Conservation (phyloP, 1,140 invertebrate genomes). For the Eriocheir sinensis region DNA sequence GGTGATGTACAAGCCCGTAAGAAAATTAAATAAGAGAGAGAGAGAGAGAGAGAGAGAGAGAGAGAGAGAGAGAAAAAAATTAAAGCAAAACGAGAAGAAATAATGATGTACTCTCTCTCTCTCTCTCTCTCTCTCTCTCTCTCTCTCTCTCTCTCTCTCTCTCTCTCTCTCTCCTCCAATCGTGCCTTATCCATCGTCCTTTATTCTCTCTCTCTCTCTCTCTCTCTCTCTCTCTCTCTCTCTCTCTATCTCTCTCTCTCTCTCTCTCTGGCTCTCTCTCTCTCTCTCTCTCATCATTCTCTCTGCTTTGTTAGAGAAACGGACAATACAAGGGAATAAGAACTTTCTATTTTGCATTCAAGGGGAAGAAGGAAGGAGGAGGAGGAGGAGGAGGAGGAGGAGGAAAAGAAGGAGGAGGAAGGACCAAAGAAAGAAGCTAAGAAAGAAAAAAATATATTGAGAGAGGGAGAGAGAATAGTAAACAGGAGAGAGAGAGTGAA, state of each 20-base stretch:
- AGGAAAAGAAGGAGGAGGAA: not conserved
- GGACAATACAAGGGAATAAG: too few species aligned
- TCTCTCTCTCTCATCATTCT: too few species aligned
- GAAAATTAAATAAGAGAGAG: not conserved
- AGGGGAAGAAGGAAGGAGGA: not conserved
- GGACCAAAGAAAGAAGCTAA: not conserved
- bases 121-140: slow-evolving; percentile 48
- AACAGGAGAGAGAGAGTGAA: not conserved
- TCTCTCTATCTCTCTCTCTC: slow-evolving; percentile 7
- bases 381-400: not conserved
- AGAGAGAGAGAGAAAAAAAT: not conserved
- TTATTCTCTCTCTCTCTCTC: not conserved
- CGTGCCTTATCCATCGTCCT: too few species aligned
- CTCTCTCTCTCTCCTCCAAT: not conserved
- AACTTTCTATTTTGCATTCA: too few species aligned
- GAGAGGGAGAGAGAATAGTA: not conserved
- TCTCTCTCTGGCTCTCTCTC: too few species aligned
- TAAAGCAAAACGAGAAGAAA: not conserved
- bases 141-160: slow-evolving; percentile 5
- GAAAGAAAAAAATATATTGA: not conserved
- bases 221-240: not conserved
- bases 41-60: not conserved
- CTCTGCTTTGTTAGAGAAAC: too few species aligned
- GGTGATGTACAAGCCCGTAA: too few species aligned
- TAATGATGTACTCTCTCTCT: not conserved